These are phyloP conservation scores for Phalera bucephala DNA, from an alignment of 2,888 invertebrate genomes.

Conservation along the genomic window DNA sequence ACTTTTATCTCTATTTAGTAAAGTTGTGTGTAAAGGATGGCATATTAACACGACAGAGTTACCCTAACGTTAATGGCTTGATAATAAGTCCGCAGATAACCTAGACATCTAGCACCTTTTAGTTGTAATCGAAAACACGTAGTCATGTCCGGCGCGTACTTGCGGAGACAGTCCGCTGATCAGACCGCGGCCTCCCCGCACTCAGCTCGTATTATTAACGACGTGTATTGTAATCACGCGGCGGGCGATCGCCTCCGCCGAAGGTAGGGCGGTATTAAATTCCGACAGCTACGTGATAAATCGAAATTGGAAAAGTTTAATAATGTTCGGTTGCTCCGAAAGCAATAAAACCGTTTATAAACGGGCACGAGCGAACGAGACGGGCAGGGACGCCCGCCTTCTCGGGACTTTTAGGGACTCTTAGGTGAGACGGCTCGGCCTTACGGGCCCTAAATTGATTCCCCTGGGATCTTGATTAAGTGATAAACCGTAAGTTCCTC, in stretches of 20 bases:
- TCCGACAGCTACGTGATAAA: constrained; percentile 84
- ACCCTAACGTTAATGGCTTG: too few relatives aligned
- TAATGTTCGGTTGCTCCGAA: constrained; percentile 84
- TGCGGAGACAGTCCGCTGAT: constrained; percentile 42
- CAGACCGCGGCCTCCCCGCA: constrained; percentile 46
- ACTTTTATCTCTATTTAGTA: too few relatives aligned
- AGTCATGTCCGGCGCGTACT: constrained; percentile 17
- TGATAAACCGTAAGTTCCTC: constrained; percentile 63
- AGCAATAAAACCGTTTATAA: constrained; percentile 84
- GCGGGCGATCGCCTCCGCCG: constrained; percentile 82
- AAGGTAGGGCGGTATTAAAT: constrained; percentile 84
- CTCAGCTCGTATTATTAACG: constrained; percentile 78
- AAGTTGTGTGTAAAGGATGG: too few relatives aligned
- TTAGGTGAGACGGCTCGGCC: constrained; percentile 70
- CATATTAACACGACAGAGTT: too few relatives aligned
- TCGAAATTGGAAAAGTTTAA: constrained; percentile 84
- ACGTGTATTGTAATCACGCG: constrained; percentile 83
- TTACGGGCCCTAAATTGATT: constrained; percentile 74
- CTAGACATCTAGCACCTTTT: too few relatives aligned
- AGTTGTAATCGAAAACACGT: constrained; percentile 1
- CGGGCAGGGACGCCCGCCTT: constrained; percentile 79
- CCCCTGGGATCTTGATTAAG: constrained; percentile 72
- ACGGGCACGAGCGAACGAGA: constrained; percentile 82
- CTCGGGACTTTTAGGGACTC: constrained; percentile 78
- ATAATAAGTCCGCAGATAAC: too few relatives aligned